A percentile compares a stretch with the other conserved stretches of the same genome.
Conservation (phyloP, 2,888 invertebrate genomes). For the Proisotoma minuta region DNA sequence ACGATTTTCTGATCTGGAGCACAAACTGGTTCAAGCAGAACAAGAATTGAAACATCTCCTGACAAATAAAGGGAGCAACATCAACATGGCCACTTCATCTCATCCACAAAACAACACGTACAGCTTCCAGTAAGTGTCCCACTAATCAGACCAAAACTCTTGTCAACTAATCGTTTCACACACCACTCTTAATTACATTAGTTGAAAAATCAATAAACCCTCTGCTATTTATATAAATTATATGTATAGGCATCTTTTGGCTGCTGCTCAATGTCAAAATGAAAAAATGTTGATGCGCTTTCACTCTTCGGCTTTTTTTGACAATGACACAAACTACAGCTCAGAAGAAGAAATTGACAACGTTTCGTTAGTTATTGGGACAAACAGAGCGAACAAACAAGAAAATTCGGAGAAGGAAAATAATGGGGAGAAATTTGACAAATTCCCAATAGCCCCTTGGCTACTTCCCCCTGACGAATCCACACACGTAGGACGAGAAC, state of each 20-base stretch:
- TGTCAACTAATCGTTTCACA: background rate
- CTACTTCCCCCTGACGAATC: background rate
- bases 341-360: background rate
- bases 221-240: background rate
- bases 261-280: background rate
- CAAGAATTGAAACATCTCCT: slow-evolving; percentile 41
- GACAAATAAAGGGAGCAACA: slow-evolving; percentile 5
- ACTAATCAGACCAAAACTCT: background rate
- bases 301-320: too few species aligned
- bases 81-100: slow-evolving; percentile 4
- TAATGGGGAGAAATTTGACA: background rate
- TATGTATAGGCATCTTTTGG: background rate
- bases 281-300: background rate
- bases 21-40: slow-evolving; percentile 44
- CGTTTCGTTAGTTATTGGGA: too few species aligned
- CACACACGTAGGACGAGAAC: too few species aligned
- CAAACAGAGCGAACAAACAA: too few species aligned
- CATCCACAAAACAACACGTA: background rate
- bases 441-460: slow-evolving; percentile 6
- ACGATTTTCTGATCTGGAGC: slow-evolving; percentile 45
- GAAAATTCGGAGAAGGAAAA: too few species aligned
- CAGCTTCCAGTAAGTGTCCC: background rate
- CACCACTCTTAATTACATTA: too few species aligned
- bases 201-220: too few species aligned
- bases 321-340: too few species aligned